These are phyloP conservation scores for Acrocephalus kingi DNA, from an alignment of 2,113 vertebrate species.

Conservation along the genomic window DNA sequence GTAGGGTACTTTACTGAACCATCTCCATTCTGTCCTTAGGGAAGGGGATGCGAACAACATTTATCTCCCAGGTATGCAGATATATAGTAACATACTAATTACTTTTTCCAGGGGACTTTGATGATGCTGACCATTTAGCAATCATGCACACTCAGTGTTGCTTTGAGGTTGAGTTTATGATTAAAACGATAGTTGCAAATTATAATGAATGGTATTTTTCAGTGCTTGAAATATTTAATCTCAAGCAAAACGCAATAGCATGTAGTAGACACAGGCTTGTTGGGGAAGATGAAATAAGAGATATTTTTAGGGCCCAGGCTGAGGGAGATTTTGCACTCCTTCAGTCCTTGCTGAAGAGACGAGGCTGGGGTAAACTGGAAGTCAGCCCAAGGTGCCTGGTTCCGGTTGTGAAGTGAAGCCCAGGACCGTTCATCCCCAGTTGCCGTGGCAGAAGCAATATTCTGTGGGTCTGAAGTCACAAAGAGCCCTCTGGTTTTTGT, in stretches of 20 bases:
- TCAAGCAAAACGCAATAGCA: constrained; percentile 41
- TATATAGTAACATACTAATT: constrained; percentile 53
- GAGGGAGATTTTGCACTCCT: not conserved
- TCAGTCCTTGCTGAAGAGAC: not conserved
- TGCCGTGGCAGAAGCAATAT: not conserved
- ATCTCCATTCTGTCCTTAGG: constrained; percentile 54
- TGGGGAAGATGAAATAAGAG: constrained; percentile 17
- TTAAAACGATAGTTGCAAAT: constrained; percentile 14
- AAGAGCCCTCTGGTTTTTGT: not conserved
- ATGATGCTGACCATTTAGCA: constrained; percentile 36
- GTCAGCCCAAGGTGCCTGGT: not conserved
- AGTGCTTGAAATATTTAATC: constrained; percentile 57
- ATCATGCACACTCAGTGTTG: not conserved
- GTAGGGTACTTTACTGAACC: constrained; percentile 66
- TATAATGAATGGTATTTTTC: not conserved
- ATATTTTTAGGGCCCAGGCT: not conserved
- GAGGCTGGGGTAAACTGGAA: not conserved
- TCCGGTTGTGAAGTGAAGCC: not conserved
- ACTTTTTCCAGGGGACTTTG: constrained; percentile 32
- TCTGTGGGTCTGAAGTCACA: not conserved
- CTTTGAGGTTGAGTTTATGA: constrained; percentile 42
- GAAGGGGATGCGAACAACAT: constrained; percentile 70
- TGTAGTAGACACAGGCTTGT: constrained; percentile 4
- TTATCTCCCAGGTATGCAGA: constrained; percentile 67
- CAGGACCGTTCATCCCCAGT: not conserved